These are phyloP conservation scores for Cherax quadricarinatus DNA, from an alignment of 1,140 invertebrate genomes.

Conservation along the genomic window DNA sequence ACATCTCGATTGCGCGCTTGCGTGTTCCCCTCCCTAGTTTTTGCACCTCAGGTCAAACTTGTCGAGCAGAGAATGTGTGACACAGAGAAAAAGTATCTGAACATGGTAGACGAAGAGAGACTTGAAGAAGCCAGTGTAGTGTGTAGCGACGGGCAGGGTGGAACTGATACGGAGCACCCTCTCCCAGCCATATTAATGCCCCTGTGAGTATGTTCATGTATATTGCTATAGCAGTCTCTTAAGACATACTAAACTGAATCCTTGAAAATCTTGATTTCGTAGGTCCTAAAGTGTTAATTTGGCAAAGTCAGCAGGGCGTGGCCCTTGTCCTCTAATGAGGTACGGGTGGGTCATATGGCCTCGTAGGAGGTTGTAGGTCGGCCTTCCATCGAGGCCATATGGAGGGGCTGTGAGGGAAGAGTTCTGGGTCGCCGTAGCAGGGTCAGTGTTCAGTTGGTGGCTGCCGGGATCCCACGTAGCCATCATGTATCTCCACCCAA, in stretches of 20 bases:
- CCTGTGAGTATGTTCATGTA: constrained; percentile 1
- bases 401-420: background rate
- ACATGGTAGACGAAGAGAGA: background rate
- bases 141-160: constrained; percentile 32
- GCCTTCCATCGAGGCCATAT: constrained; percentile 20
- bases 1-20: background rate
- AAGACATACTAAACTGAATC: too few species aligned
- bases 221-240: too few species aligned
- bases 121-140: constrained; percentile 19
- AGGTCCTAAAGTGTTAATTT: too few species aligned
- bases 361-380: background rate
- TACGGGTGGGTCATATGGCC: constrained; percentile 31
- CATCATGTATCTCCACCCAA: constrained; percentile 41
- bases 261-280: too few species aligned
- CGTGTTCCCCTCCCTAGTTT: background rate
- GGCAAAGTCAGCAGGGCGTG: constrained; percentile 30
- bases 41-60: background rate
- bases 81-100: background rate
- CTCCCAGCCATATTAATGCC: background rate
- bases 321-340: background rate
- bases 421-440: constrained; percentile 3
- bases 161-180: background rate
- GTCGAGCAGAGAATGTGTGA: background rate
- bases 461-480: constrained; percentile 19
- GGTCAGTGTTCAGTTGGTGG: constrained; percentile 28